Evolutionary conservation across 30 jellyfish, hydroid and myxozoan genomes (phyloP).

Genomic region (Aurelia sp.): DNA sequence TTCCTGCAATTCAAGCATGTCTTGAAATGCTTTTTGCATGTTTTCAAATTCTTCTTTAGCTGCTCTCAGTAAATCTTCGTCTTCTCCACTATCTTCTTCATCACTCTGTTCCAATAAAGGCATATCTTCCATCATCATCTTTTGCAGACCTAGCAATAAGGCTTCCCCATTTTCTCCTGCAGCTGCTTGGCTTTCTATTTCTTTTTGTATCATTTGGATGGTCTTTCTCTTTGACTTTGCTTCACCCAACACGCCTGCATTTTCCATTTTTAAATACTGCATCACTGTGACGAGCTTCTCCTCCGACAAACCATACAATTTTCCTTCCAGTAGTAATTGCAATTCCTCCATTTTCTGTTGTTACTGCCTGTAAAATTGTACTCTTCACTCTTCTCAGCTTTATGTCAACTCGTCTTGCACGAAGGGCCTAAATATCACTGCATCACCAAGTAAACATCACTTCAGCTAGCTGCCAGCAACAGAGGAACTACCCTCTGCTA

Average conservation of each 20-base stretch:
- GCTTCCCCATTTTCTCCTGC: slow-evolving; percentile 51
- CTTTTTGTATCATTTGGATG: slow-evolving; percentile 36
- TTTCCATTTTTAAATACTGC: slow-evolving; percentile 20
- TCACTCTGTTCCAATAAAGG: slow-evolving; percentile 32
- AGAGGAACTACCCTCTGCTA: no score
- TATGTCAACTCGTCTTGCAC: neutral
- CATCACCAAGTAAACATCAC: no score
- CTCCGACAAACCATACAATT: slow-evolving; percentile 4
- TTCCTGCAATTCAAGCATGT: slow-evolving; percentile 24
- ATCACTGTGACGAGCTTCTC: slow-evolving; percentile 21
- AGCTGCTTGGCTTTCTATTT: slow-evolving; percentile 52
- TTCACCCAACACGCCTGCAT: slow-evolving; percentile 29
- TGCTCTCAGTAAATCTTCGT: slow-evolving; percentile 30
- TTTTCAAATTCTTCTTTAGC: slow-evolving; percentile 44
- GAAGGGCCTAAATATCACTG: no score
- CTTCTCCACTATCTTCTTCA: slow-evolving; percentile 33
- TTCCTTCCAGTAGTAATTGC: slow-evolving; percentile 24
- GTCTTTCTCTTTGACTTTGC: slow-evolving; percentile 36
- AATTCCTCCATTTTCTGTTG: slow-evolving; percentile 18
- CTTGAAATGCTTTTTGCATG: slow-evolving; percentile 25
- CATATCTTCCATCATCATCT: slow-evolving; percentile 12
- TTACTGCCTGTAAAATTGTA: slow-evolving; percentile 17
- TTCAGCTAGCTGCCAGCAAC: no score
- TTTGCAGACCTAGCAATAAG: slow-evolving; percentile 33
- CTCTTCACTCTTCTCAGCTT: neutral